Percentiles rank a stretch among this genome's conserved stretches.
These are phyloP conservation scores for Otocyon megalotis DNA, from an alignment of 2,113 vertebrate species.

Conservation along the genomic window DNA sequence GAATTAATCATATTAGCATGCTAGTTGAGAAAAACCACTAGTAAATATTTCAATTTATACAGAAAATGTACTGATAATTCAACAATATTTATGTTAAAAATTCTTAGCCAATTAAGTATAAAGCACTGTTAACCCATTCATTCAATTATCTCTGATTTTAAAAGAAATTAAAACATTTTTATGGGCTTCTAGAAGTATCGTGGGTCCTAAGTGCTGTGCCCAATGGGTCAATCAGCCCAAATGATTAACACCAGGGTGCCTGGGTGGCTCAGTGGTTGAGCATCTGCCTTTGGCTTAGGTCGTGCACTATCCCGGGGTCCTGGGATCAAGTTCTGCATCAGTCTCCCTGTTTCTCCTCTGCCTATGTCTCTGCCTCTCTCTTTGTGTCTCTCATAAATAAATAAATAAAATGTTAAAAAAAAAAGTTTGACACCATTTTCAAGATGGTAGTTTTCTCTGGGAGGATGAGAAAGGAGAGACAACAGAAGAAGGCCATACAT, in stretches of 20 bases:
- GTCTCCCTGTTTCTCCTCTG: too few species aligned
- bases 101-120: not conserved
- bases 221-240: not conserved
- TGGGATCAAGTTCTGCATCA: too few species aligned
- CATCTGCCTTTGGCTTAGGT: too few species aligned
- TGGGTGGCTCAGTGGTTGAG: too few species aligned
- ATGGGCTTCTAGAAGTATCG: not conserved
- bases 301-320: too few species aligned
- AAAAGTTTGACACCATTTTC: not conserved
- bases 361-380: too few species aligned
- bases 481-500: not conserved
- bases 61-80: not conserved
- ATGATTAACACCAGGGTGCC: not conserved
- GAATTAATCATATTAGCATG: not conserved
- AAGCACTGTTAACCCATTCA: not conserved
- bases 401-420: too few species aligned
- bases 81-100: not conserved
- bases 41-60: not conserved
- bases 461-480: not conserved
- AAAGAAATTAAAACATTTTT: not conserved
- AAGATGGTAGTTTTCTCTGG: not conserved
- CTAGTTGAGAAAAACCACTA: not conserved
- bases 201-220: not conserved
- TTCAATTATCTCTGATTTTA: not conserved
- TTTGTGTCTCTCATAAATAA: too few species aligned